Evolutionary conservation across 2,797 vertebrate species (phyloP).

Genomic region (Micropoecilia bifurca): DNA sequence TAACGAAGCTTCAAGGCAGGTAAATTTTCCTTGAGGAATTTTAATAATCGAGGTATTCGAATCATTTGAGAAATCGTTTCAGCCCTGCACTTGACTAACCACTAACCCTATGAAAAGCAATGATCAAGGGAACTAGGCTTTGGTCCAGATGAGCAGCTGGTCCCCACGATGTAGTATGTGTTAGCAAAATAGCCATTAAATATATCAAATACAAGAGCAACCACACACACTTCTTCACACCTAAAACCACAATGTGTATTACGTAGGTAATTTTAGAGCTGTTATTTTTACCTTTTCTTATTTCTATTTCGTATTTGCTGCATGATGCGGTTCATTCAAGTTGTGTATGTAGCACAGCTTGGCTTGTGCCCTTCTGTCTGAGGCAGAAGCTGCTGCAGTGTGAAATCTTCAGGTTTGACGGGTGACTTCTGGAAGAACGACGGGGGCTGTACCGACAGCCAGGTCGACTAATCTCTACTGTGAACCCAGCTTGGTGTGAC

Average conservation of each 20-base stretch:
- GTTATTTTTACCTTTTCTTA: neutral
- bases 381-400: neutral
- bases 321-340: neutral
- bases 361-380: neutral
- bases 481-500: conserved; percentile 55
- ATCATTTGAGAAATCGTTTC: too few species aligned
- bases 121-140: too few species aligned
- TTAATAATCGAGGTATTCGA: too few species aligned
- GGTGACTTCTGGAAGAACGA: conserved; percentile 13
- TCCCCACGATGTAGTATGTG: too few species aligned
- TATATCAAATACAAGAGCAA: too few species aligned
- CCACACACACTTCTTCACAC: neutral
- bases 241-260: neutral
- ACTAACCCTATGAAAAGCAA: too few species aligned
- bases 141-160: too few species aligned
- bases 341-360: too few species aligned
- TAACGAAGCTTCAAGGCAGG: too few species aligned
- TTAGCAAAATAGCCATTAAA: too few species aligned
- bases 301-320: neutral
- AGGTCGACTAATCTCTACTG: conserved; percentile 27
- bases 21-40: too few species aligned
- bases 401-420: conserved; percentile 9
- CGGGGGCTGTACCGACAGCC: conserved; percentile 35
- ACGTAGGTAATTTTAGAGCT: neutral
- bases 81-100: neutral